A percentile compares a stretch with the other conserved stretches of the same genome.
Evolutionary conservation across 2,888 invertebrate species (phyloP).

Genomic region (Sarcophaga subvicina): DNA sequence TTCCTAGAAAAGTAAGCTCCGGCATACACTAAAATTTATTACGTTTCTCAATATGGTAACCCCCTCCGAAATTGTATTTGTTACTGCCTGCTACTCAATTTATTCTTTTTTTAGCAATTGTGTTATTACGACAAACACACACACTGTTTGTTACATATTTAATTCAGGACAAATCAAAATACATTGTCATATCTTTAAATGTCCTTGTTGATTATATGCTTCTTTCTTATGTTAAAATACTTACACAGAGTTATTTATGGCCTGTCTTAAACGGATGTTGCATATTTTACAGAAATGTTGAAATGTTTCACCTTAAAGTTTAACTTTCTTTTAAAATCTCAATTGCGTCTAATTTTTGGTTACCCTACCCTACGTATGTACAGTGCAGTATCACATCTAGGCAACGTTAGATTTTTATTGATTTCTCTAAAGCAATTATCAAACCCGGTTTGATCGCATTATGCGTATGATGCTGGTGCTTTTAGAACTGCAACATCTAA

Average conservation of each 20-base stretch:
- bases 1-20: conserved; percentile 37
- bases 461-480: not conserved
- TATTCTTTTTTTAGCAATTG: conserved; percentile 28
- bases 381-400: not conserved
- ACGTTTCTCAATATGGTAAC: not conserved
- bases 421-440: not conserved
- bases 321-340: conserved; percentile 4
- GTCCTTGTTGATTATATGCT: not conserved
- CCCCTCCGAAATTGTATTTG: not conserved
- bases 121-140: conserved; percentile 1
- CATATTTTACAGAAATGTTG: not conserved
- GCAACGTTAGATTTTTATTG: not conserved
- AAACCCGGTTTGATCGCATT: not conserved
- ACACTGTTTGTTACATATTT: conserved; percentile 23
- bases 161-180: conserved; percentile 51
- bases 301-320: conserved; percentile 48
- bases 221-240: not conserved
- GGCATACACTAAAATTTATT: conserved; percentile 59
- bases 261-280: conserved; percentile 39
- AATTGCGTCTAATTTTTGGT: not conserved
- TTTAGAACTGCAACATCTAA: not conserved
- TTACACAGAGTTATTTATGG: conserved; percentile 39
- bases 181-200: conserved; percentile 49
- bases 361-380: not conserved
- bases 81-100: not conserved